phyloP scores from a whole-genome alignment of 2,888 invertebrate genomes.

The Drosophila tanythrix region DNA sequence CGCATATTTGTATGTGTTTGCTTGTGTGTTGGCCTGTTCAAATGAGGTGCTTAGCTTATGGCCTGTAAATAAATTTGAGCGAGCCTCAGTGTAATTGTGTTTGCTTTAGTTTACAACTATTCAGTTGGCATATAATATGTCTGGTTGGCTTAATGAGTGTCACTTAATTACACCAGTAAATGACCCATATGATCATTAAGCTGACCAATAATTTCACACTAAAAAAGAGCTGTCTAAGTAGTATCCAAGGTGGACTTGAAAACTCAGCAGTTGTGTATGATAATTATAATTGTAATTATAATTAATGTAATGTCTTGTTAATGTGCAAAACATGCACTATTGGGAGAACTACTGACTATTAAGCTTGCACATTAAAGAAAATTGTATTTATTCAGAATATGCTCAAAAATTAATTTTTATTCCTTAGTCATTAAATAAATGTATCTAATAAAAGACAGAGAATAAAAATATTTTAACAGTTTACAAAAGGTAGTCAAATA shows the following conservation, averaged over 20 bases:
- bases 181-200: constrained; percentile 4
- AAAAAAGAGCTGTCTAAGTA: background rate
- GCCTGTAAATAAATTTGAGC: constrained; percentile 60
- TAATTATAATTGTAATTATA: background rate
- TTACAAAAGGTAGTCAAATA: background rate
- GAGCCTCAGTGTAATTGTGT: constrained; percentile 53
- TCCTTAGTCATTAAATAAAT: background rate
- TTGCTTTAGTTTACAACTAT: constrained; percentile 45
- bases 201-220: constrained; percentile 9
- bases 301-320: background rate
- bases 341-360: background rate
- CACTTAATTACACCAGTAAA: constrained; percentile 15
- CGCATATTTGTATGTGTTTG: constrained; percentile 6
- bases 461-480: background rate
- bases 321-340: background rate
- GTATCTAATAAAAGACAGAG: background rate
- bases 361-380: background rate
- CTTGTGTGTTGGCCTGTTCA: constrained; percentile 21
- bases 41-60: constrained; percentile 56
- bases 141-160: constrained; percentile 29
- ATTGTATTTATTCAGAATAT: background rate
- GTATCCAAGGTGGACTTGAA: background rate
- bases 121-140: constrained; percentile 27
- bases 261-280: background rate
- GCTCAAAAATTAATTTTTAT: rapidly evolving